Base-by-base conservation (phyloP, 2,888 invertebrate species). In the Plebejus melissa region DNA sequence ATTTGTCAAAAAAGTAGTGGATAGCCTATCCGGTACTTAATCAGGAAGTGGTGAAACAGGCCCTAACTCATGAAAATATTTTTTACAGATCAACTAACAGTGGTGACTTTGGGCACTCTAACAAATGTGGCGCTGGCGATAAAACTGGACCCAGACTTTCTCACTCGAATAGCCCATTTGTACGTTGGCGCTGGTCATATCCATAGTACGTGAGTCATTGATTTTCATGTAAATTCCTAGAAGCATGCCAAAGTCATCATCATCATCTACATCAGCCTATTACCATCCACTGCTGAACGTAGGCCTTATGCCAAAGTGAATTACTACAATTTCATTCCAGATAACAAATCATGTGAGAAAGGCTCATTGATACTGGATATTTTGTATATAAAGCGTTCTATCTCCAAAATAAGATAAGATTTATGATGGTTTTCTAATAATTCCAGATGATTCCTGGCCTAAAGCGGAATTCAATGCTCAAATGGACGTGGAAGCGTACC, bases 131-230 rank as follows among this genome's bases (percentile, higher is more conserved):
- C 98, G 0, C 83, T 97, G 78, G 95, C 97, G 2, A 92, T 96
- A 5, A 95, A 95, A 81, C 85, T 97, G 82, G 96, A 96, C 80
- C 94, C 96, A 0, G 85, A 94, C 11, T 96, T 98, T 82, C 86
- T 95, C 0, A 82, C 90, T 38, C 94, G 95, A 77, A 86, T 97
- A 1, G 95, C 95, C 77, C 95, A 96, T 74, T 88, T 97, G 41
- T 96, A 94, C 83, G 94, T 97, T 6, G 97, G 97, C 94, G 98
- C 97, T 7, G 97, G 98, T 77, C 97, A 97, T 86, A 94, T 95
- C 78, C 93, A 94, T 82, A 96, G 97, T 96, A 91, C 89, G 87
- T 83, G 22, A 69, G 65, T 74, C 13, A 38, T 6, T n/a, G 69
- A 7, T 38, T 5, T 13, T 32, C 32, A 32, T 32, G 32, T 32